These are phyloP conservation scores for Petrosia ficiformis DNA, from an alignment of 37 sponge, comb jelly and placozoan genomes.

Conservation along the genomic window DNA sequence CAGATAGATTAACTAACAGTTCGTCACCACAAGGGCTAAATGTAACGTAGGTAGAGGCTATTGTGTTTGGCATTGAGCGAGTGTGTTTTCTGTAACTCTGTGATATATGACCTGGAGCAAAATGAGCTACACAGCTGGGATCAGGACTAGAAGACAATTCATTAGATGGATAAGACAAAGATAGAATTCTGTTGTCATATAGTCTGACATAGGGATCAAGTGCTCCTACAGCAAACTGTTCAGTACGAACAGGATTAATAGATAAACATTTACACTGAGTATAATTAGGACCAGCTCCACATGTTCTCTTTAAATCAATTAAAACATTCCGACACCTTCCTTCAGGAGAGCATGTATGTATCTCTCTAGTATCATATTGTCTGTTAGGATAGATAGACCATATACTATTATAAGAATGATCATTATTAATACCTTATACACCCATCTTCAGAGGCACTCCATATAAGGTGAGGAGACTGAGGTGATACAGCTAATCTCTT, in stretches of 20 bases:
- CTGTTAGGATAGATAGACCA: slow-evolving; percentile 22
- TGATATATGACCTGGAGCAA: slow-evolving; percentile 55
- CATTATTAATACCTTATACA: slow-evolving; percentile 49
- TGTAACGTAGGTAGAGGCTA: slow-evolving; percentile 67
- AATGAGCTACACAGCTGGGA: slow-evolving; percentile 50
- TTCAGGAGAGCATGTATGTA: slow-evolving; percentile 54
- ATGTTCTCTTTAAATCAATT: slow-evolving; percentile 46
- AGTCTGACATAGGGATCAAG: slow-evolving; percentile 79
- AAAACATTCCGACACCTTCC: slow-evolving; percentile 66
- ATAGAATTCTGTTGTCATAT: slow-evolving; percentile 80
- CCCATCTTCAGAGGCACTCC: slow-evolving; percentile 90
- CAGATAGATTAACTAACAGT: slow-evolving; percentile 76
- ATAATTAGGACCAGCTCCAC: slow-evolving; percentile 1
- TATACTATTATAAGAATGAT: neutral
- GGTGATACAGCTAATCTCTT: slow-evolving; percentile 69
- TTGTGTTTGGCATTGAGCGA: neutral
- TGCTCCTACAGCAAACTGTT: slow-evolving; percentile 83
- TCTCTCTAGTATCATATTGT: slow-evolving; percentile 82
- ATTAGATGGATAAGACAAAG: neutral
- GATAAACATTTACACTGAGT: slow-evolving; percentile 85
- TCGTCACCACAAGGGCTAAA: slow-evolving; percentile 79
- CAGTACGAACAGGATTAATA: slow-evolving; percentile 73
- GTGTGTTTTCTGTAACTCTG: neutral
- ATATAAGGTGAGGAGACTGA: slow-evolving; percentile 57
- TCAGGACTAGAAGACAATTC: neutral